Conservation (phyloP, 2,797 vertebrate genomes). For the Anguilla pacifica region DNA sequence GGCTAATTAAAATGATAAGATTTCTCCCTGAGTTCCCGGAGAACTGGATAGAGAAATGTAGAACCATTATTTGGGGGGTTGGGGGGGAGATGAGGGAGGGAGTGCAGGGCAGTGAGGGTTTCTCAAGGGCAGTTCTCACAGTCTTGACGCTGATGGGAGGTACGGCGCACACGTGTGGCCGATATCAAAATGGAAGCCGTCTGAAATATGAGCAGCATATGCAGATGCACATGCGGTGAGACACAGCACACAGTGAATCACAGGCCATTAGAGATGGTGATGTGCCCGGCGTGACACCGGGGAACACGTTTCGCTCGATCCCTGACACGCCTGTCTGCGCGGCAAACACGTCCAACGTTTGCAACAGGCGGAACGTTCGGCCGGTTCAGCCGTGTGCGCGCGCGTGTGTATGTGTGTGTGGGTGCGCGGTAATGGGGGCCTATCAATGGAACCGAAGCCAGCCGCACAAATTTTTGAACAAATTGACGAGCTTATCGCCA, state of each 20-base stretch:
- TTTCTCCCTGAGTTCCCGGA: slow-evolving; percentile 58
- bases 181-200: neutral
- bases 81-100: slow-evolving; percentile 55
- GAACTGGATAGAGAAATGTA: slow-evolving; percentile 59
- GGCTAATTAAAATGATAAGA: slow-evolving; percentile 72
- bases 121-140: too few relatives aligned
- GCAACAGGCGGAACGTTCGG: neutral
- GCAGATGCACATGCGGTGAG: neutral
- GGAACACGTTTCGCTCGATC: neutral
- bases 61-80: slow-evolving; percentile 20
- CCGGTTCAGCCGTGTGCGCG: too few relatives aligned
- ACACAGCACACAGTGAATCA: neutral
- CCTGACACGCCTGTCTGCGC: slow-evolving; percentile 6
- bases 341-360: slow-evolving; percentile 22
- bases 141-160: too few relatives aligned
- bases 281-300: neutral
- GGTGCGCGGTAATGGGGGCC: slow-evolving; percentile 44
- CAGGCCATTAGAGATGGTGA: neutral
- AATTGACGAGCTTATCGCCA: slow-evolving; percentile 43
- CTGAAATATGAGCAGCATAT: slow-evolving; percentile 13
- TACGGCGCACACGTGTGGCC: neutral
- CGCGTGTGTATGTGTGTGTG: slow-evolving; percentile 16
- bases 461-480: slow-evolving; percentile 47
- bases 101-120: slow-evolving; percentile 58
- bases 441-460: slow-evolving; percentile 30